Evolutionary conservation across 2,113 vertebrate species (phyloP).

Genomic region (Aldabrachelys gigantea): DNA sequence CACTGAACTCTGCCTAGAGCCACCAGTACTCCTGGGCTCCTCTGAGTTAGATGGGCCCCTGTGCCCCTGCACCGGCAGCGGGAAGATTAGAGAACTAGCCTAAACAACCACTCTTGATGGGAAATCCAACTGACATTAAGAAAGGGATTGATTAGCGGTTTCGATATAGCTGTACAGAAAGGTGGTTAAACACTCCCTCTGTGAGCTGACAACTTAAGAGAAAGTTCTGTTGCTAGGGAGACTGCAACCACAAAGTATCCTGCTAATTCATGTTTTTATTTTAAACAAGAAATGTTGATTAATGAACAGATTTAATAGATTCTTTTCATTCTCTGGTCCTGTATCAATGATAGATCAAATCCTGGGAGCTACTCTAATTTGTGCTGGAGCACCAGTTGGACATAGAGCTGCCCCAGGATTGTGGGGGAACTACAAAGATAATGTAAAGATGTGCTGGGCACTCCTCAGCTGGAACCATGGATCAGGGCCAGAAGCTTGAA

Average conservation of each 20-base stretch:
- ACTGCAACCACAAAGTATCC: not conserved
- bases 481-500: not conserved
- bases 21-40: not conserved
- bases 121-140: conserved; percentile 13
- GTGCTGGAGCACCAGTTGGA: rapidly evolving
- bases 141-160: conserved; percentile 12
- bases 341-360: not conserved
- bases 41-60: not conserved
- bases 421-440: rapidly evolving
- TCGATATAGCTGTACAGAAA: conserved; percentile 14
- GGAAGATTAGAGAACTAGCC: conserved; percentile 3
- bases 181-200: conserved; percentile 6
- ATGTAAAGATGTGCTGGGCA: not conserved
- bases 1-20: not conserved
- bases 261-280: not conserved
- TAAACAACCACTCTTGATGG: conserved; percentile 3
- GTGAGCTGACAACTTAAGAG: not conserved
- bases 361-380: not conserved
- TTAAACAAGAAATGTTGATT: not conserved
- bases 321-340: not conserved
- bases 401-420: not conserved
- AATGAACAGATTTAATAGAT: not conserved
- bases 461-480: not conserved
- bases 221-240: conserved; percentile 11
- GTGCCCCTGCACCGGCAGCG: not conserved